Conservation (phyloP, 2,888 invertebrate species). For the Doris montereyensis region DNA sequence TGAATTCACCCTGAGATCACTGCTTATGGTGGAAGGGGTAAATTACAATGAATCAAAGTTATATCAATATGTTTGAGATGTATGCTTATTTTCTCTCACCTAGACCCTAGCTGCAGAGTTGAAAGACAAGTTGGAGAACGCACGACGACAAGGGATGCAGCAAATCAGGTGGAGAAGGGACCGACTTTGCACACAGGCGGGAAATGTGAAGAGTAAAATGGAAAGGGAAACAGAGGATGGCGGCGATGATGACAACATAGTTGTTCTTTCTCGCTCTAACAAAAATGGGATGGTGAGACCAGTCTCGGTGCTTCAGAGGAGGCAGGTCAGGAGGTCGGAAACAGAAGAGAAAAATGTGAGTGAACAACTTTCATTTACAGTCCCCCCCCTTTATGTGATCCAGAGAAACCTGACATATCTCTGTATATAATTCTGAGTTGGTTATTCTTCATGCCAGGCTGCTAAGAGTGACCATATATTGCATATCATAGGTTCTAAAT, state of each 20-base stretch:
- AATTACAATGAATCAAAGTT: too few species aligned
- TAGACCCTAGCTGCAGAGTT: constrained; percentile 80
- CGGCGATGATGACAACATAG: constrained; percentile 60
- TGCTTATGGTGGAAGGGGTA: too few species aligned
- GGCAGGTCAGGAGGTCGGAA: too few species aligned
- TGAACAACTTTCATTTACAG: neutral
- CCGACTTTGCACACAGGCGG: constrained; percentile 30
- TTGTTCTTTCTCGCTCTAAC: constrained; percentile 65
- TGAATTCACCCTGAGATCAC: too few species aligned
- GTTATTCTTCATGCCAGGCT: too few species aligned
- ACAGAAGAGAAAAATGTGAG: constrained; percentile 61
- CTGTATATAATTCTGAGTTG: too few species aligned
- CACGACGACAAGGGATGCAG: constrained; percentile 66
- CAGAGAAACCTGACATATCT: too few species aligned
- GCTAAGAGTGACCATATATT: too few species aligned
- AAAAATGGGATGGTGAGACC: constrained; percentile 80
- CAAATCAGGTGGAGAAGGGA: constrained; percentile 34
- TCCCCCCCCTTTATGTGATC: too few species aligned
- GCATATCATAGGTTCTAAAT: too few species aligned
- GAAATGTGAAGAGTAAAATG: neutral
- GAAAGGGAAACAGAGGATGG: constrained; percentile 60
- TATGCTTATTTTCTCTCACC: neutral
- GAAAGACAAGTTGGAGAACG: constrained; percentile 82
- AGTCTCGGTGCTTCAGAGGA: constrained; percentile 63
- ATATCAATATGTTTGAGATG: too few species aligned